A percentile compares a stretch with the other conserved stretches of the same genome.
Conservation (phyloP, 92 coral and sea anemone genomes). For the Scolanthus callimorphus region DNA sequence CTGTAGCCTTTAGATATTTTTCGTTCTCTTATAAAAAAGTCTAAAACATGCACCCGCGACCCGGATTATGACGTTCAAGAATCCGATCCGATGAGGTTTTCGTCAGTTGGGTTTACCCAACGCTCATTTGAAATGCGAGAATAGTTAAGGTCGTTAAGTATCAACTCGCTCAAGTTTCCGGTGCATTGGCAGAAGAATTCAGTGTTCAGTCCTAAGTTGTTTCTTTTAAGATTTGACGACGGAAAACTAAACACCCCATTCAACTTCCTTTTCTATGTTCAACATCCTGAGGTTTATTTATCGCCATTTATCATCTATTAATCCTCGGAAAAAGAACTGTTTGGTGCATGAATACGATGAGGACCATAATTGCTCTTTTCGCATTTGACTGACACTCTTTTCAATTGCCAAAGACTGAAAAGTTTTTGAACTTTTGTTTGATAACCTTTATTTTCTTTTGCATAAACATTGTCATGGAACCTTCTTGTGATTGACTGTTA, state of each 20-base stretch:
- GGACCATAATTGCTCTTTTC: too few relatives aligned
- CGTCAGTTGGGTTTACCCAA: neutral
- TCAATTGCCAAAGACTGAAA: too few relatives aligned
- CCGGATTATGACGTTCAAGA: neutral
- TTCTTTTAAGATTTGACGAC: neutral
- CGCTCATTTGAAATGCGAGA: neutral
- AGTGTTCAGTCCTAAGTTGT: neutral
- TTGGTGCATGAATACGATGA: too few relatives aligned
- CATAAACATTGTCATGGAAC: too few relatives aligned
- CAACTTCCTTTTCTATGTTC: neutral
- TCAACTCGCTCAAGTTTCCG: slow-evolving; percentile 3
- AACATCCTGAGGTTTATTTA: neutral
- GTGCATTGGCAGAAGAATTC: neutral
- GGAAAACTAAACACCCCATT: neutral
- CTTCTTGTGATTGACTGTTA: too few relatives aligned
- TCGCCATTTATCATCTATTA: too few relatives aligned
- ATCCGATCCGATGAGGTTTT: neutral
- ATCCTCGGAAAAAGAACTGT: too few relatives aligned
- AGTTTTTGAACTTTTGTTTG: too few relatives aligned
- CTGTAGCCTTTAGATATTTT: too few relatives aligned
- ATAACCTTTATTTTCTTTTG: neutral
- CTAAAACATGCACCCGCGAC: neutral
- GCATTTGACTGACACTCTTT: neutral
- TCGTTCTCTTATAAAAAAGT: too few relatives aligned
- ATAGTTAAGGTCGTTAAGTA: neutral